A percentile compares a stretch with the other conserved stretches of the same genome.
phyloP scores from a whole-genome alignment of 2,888 invertebrate species.

The Agrotis clavis region DNA sequence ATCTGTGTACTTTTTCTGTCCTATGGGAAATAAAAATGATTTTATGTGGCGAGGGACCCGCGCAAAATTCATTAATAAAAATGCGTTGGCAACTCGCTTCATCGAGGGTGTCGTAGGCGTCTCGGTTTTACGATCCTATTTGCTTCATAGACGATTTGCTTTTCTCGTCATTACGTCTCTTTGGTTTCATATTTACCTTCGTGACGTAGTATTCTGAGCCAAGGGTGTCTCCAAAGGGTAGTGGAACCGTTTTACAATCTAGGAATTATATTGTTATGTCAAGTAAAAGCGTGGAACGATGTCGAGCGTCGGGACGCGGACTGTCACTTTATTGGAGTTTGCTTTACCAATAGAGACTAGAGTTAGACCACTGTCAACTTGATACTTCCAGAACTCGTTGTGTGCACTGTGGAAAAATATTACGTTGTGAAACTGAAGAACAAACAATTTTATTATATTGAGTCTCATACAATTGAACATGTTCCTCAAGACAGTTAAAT shows the following conservation, averaged over 20 bases:
- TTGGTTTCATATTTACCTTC: not conserved
- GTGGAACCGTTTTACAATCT: not conserved
- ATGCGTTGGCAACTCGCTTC: not conserved
- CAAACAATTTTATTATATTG: not conserved
- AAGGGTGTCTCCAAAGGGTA: not conserved
- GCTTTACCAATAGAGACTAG: slow-evolving; percentile 4
- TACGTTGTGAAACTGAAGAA: not conserved
- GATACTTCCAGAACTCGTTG: slow-evolving; percentile 2
- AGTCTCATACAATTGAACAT: not conserved
- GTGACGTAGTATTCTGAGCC: not conserved
- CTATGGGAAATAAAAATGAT: not conserved
- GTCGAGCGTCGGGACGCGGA: not conserved
- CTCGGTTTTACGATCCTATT: not conserved
- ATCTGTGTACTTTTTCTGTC: no score
- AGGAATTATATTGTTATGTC: not conserved
- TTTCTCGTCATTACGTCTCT: not conserved
- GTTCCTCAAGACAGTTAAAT: not conserved
- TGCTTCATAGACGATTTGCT: not conserved
- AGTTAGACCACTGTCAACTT: slow-evolving; percentile 12
- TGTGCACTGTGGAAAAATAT: not conserved
- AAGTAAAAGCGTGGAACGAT: not conserved
- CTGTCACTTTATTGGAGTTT: slow-evolving; percentile 2
- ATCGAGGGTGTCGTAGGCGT: not conserved
- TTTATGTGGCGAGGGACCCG: not conserved
- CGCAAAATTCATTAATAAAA: not conserved